These are phyloP conservation scores for Holcopasites calliopsidis DNA, from an alignment of 1,140 invertebrate genomes.

Conservation along the genomic window DNA sequence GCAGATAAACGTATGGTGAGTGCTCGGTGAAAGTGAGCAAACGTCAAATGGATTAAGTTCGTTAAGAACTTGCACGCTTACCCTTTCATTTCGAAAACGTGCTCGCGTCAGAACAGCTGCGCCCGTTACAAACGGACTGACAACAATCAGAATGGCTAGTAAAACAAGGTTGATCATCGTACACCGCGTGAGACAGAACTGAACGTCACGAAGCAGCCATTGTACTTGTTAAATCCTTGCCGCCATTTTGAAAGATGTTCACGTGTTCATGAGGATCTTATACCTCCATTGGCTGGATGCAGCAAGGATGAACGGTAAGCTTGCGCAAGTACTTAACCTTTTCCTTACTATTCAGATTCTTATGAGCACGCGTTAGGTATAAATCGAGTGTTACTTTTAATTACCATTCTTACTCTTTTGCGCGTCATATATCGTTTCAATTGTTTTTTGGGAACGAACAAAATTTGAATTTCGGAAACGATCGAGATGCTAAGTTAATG, in stretches of 20 bases:
- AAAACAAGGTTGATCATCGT: background rate
- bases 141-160: background rate
- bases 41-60: background rate
- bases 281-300: background rate
- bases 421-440: background rate
- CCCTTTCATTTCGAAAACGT: conserved; percentile 23
- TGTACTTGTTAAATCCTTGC: background rate
- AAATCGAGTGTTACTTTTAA: too few relatives aligned
- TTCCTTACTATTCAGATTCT: background rate
- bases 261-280: background rate
- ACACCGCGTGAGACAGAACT: background rate
- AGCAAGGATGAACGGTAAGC: too few relatives aligned
- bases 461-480: background rate
- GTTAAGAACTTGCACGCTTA: too few relatives aligned
- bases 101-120: background rate
- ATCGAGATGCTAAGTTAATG: background rate
- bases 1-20: background rate
- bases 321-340: background rate
- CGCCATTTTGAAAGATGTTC: conserved; percentile 31
- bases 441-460: too few relatives aligned
- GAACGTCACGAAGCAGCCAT: conserved; percentile 1
- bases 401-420: too few relatives aligned
- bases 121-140: background rate
- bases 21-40: background rate
- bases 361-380: background rate